Conservation (phyloP, 2,888 invertebrate genomes). For the Caenorhabditis zanzibari region DNA sequence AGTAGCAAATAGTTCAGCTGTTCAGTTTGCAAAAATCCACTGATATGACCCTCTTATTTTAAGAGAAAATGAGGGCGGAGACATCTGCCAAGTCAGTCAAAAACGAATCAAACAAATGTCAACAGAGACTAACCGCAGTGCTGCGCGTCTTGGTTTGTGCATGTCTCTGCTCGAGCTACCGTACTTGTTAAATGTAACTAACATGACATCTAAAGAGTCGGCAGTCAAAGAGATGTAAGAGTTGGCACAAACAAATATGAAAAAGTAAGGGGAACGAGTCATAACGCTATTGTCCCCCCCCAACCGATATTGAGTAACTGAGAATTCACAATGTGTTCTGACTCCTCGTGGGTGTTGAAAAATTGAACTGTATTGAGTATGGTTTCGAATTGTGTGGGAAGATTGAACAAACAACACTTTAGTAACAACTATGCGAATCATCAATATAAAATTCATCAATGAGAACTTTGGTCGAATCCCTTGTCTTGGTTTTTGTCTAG, state of each 20-base stretch:
- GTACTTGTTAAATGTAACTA: slow-evolving; percentile 39
- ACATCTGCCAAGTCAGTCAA: slow-evolving; percentile 11
- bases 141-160: slow-evolving; percentile 37
- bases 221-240: slow-evolving; percentile 3
- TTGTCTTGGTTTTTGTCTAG: neutral
- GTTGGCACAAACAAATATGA: slow-evolving; percentile 40
- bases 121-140: slow-evolving; percentile 30
- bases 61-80: slow-evolving; percentile 7
- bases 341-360: neutral
- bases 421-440: slow-evolving; percentile 33
- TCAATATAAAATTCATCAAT: slow-evolving; percentile 30
- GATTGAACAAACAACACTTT: slow-evolving; percentile 34
- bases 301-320: slow-evolving; percentile 29
- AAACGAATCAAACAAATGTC: slow-evolving; percentile 46
- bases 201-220: slow-evolving; percentile 45
- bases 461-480: neutral
- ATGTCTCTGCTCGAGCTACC: slow-evolving; percentile 21
- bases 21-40: slow-evolving; percentile 23
- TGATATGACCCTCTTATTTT: slow-evolving; percentile 36
- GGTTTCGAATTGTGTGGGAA: neutral
- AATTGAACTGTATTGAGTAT: slow-evolving; percentile 20
- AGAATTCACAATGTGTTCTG: slow-evolving; percentile 16
- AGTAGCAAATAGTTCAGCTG: neutral
- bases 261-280: neutral
- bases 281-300: neutral